Evolutionary conservation across 1,140 invertebrate species (phyloP), one percentile per base, ranked within the genome.

Genomic region (Bombus sylvicola): DNA sequence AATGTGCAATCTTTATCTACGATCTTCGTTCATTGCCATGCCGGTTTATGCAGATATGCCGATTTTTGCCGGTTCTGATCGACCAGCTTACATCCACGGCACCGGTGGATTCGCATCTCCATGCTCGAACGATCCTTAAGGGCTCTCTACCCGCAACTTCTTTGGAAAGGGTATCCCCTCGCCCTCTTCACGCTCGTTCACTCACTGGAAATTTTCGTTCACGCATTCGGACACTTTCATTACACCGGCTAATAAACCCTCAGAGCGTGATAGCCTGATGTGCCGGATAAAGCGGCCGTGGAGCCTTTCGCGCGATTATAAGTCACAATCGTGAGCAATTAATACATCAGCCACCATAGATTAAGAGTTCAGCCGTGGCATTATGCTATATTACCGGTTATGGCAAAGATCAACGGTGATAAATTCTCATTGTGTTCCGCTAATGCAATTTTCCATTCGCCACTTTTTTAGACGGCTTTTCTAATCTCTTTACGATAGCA

Each of bases 21-120:
- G 64, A 82, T 86, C 85, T 82, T 77, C 41, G 78, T 83, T 77
- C 84, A 62, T 85, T 47, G 84, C 34, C 31, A n/a, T 86, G 85
- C 62, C n/a, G 71, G 72, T 86, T 82, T 86, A 85, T 85, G 83
- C 83, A 81, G 78, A 81, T 85, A 85, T 41, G 78, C 43, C 71
- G 78, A 84, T 84, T 84, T 78, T 80, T 79, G 53, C 83, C 53
- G 76, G 76, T 41, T 72, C 39, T 41, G 76, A 84, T 84, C 76
- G 39, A 15, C 66, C 53, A 34, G 76, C 10, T 62, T 41, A 39
- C 53, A 18, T 22, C 34, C 69, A 41, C 69, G 39, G 64, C 34
- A 41, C 31, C 81, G 53, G 41, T 25, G 31, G 22, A 31, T 41
- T 15, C 53, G 53, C 74, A 31, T 83, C 64, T 41, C 66, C 66